Conservation (phyloP, 1,140 invertebrate genomes). For the Rhizoglyphus robini region DNA sequence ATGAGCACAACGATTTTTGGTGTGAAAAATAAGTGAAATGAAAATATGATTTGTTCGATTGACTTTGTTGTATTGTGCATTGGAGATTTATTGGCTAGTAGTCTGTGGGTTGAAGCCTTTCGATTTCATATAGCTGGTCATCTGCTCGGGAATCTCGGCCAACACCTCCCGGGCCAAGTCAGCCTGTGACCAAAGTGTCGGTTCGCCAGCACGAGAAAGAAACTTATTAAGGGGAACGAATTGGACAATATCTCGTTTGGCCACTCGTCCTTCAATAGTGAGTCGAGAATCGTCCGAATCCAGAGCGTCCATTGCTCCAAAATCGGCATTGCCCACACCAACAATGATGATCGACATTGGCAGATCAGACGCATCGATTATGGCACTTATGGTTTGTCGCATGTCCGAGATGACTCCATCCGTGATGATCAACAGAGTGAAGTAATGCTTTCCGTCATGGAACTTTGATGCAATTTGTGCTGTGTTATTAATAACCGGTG, state of each 20-base stretch:
- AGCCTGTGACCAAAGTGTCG: constrained; percentile 27
- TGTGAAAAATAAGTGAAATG: too few species aligned
- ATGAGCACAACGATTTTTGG: too few species aligned
- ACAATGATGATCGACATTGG: constrained; percentile 34
- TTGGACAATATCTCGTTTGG: constrained; percentile 25
- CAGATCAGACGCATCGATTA: constrained; percentile 38
- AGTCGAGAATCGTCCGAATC: constrained; percentile 23
- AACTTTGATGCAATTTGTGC: constrained; percentile 29
- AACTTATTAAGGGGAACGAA: constrained; percentile 24
- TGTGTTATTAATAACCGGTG: constrained; percentile 47
- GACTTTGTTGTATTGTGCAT: too few species aligned
- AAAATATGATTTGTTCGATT: too few species aligned
- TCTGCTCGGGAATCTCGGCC: constrained; percentile 47
- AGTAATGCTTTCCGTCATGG: constrained; percentile 44
- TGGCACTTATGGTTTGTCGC: constrained; percentile 44
- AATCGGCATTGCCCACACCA: constrained; percentile 47
- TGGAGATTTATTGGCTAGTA: too few species aligned
- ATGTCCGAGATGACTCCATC: constrained; percentile 55
- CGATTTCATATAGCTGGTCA: constrained; percentile 31
- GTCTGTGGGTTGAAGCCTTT: constrained; percentile 21
- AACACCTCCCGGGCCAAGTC: constrained; percentile 45
- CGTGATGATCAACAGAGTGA: constrained; percentile 49
- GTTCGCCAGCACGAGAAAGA: constrained; percentile 10
- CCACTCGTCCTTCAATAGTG: constrained; percentile 18
- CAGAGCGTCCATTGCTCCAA: constrained; percentile 31